Conservation (phyloP, 2,888 invertebrate species). For the Campopleginae sp. region DNA sequence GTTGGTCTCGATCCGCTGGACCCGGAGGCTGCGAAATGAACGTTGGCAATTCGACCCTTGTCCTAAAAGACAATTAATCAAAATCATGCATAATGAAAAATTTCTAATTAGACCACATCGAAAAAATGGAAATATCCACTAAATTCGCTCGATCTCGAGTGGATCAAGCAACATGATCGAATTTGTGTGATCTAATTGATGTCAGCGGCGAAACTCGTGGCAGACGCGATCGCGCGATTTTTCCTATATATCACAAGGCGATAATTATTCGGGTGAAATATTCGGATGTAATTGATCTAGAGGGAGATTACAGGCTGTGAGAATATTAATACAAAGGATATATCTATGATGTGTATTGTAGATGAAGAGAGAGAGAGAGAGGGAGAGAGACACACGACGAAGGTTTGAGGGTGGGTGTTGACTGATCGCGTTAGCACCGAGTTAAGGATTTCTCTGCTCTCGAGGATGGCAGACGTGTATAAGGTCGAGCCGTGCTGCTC, state of each 20-base stretch:
- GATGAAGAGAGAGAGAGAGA: conserved; percentile 50
- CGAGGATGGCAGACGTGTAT: conserved; percentile 79
- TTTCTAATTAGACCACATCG: conserved; percentile 24
- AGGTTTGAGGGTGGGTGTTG: conserved; percentile 78
- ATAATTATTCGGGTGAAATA: conserved; percentile 79
- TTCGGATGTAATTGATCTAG: conserved; percentile 81
- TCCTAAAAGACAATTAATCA: conserved; percentile 5
- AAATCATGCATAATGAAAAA: conserved; percentile 35
- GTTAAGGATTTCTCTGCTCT: conserved; percentile 82
- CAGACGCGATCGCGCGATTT: conserved; percentile 65
- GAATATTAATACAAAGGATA: conserved; percentile 65
- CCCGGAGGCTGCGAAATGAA: not conserved
- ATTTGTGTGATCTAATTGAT: conserved; percentile 45
- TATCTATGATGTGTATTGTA: conserved; percentile 18
- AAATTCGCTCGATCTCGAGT: conserved; percentile 11
- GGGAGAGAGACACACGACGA: no score
- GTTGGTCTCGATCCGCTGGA: no score
- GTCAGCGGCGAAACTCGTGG: conserved; percentile 42
- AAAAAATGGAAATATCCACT: conserved; percentile 18
- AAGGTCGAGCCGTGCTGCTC: conserved; percentile 75
- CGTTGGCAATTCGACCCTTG: not conserved
- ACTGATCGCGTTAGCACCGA: conserved; percentile 83
- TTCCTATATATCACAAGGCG: conserved; percentile 71
- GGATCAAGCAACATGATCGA: not conserved
- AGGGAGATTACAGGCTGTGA: conserved; percentile 79